phyloP scores from a whole-genome alignment of 92 coral and sea anemone genomes.

The Palythoa grandiflora region DNA sequence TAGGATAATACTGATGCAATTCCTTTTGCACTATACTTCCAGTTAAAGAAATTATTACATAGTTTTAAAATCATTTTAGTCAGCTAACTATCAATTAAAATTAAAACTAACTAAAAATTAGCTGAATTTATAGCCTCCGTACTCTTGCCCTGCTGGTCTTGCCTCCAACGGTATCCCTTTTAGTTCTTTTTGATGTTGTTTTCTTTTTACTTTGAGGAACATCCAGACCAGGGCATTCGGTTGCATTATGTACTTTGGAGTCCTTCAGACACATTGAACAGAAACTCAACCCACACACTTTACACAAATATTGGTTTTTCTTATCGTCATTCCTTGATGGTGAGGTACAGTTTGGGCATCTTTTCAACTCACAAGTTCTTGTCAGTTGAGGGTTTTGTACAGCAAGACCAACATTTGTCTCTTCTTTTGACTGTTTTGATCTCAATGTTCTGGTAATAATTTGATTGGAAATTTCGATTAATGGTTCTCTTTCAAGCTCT shows the following conservation, averaged over 20 bases:
- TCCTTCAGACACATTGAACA: slow-evolving; percentile 40
- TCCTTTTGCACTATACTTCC: background rate
- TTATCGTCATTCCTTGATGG: slow-evolving; percentile 27
- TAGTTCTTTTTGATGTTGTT: slow-evolving; percentile 6
- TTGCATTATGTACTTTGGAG: slow-evolving; percentile 33
- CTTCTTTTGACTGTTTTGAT: background rate
- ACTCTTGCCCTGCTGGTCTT: slow-evolving; percentile 40
- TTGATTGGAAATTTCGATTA: slow-evolving; percentile 1
- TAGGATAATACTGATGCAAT: background rate
- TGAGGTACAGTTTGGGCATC: slow-evolving; percentile 47
- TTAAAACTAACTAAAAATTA: background rate
- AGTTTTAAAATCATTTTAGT: background rate
- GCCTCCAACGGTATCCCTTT: slow-evolving; percentile 25
- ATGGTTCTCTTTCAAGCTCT: slow-evolving; percentile 17
- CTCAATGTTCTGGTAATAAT: slow-evolving; percentile 1
- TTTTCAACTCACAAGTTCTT: background rate
- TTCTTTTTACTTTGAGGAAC: slow-evolving; percentile 13
- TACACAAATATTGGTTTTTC: slow-evolving; percentile 30
- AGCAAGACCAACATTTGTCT: background rate
- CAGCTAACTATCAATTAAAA: background rate
- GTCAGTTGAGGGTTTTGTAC: background rate
- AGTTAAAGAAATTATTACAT: background rate
- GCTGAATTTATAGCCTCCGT: slow-evolving; percentile 3
- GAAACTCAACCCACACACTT: slow-evolving; percentile 31
- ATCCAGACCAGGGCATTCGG: slow-evolving; percentile 35